Percentiles rank a stretch among this genome's conserved stretches.
Evolutionary conservation across 2,888 invertebrate species (phyloP).

Genomic region (Megamerina dolium): DNA sequence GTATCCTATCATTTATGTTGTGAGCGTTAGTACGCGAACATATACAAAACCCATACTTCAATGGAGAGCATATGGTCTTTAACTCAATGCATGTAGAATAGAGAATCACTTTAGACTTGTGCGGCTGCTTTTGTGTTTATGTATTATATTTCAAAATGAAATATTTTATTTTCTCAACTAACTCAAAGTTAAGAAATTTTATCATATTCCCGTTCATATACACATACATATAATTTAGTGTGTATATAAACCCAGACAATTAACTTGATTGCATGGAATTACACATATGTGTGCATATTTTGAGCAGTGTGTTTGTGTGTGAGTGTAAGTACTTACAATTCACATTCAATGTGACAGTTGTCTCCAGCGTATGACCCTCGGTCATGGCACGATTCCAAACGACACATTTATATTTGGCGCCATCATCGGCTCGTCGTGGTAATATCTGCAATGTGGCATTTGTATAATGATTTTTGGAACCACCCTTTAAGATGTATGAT

Average conservation of each 20-base stretch:
- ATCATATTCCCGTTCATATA: not conserved
- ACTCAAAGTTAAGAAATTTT: conserved; percentile 2
- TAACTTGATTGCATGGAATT: conserved; percentile 5
- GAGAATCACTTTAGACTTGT: too few species aligned
- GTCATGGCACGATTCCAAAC: conserved; percentile 87
- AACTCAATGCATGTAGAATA: too few species aligned
- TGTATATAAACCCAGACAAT: not conserved
- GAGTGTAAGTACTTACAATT: conserved; percentile 87
- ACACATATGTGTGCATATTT: conserved; percentile 7
- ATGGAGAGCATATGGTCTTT: too few species aligned
- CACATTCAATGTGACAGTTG: conserved; percentile 75
- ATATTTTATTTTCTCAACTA: too few species aligned
- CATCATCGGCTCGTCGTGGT: conserved; percentile 79
- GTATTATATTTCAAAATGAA: too few species aligned
- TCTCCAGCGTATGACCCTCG: conserved; percentile 71
- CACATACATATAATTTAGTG: not conserved
- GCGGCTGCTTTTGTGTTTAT: too few species aligned
- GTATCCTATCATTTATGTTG: too few species aligned
- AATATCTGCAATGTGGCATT: conserved; percentile 69
- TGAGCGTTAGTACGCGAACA: too few species aligned
- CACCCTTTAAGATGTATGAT: conserved; percentile 64
- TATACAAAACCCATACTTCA: too few species aligned
- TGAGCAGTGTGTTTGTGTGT: conserved; percentile 21
- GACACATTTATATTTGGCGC: conserved; percentile 75
- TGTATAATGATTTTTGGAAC: conserved; percentile 68